phyloP scores from a whole-genome alignment of 2,797 vertebrate genomes.

The Fistularia tabacaria region DNA sequence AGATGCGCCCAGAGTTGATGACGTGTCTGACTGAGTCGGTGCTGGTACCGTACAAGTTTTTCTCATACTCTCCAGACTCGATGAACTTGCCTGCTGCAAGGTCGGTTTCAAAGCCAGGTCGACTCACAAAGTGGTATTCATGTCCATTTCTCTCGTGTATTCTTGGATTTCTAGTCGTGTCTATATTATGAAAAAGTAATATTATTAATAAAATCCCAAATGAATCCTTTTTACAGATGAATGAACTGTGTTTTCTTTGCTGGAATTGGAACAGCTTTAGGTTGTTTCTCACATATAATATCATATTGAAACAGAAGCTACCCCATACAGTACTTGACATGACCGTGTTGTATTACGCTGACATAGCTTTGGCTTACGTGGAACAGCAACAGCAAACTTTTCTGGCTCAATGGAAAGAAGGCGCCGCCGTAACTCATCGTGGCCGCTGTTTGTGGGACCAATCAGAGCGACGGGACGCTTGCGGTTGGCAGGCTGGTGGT shows the following conservation, averaged over 20 bases:
- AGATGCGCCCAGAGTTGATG: conserved; percentile 91
- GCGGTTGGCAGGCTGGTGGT: conserved; percentile 90
- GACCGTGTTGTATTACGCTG: too few species aligned
- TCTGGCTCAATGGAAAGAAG: conserved; percentile 85
- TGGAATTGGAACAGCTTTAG: neutral
- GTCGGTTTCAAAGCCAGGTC: conserved; percentile 84
- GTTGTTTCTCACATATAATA: too few species aligned
- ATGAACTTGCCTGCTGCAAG: conserved; percentile 86
- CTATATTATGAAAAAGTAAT: conserved; percentile 53
- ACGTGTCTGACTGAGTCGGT: conserved; percentile 88
- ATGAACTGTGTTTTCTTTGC: too few species aligned
- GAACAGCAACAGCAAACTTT: conserved; percentile 87
- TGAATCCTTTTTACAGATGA: too few species aligned
- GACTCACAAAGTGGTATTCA: conserved; percentile 91
- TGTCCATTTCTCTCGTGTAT: conserved; percentile 86
- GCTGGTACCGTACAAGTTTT: conserved; percentile 93
- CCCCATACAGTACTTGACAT: too few species aligned
- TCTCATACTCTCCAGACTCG: conserved; percentile 92
- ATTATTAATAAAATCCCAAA: neutral
- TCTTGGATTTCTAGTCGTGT: conserved; percentile 86
- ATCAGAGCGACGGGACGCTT: conserved; percentile 91
- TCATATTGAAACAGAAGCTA: too few species aligned
- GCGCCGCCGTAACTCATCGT: conserved; percentile 87
- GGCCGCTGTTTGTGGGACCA: conserved; percentile 88
- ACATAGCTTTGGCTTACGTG: conserved; percentile 76